Base-by-base conservation (phyloP, 2,888 invertebrate species). In the Micoletzkya japonica region DNA sequence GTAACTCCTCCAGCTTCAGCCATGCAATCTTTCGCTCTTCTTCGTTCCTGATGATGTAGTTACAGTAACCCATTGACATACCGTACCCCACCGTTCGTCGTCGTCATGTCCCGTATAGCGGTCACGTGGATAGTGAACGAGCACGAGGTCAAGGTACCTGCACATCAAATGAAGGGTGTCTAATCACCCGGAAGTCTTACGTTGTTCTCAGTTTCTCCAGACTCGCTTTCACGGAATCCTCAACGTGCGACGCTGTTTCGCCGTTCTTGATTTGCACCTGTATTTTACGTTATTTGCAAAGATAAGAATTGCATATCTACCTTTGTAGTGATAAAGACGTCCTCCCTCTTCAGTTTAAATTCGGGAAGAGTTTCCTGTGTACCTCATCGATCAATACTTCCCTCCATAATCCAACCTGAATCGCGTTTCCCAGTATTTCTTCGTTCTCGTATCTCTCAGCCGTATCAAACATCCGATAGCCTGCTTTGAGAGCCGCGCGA, bases 291-390 rank as follows among this genome's bases (percentile, higher is more conserved):
- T n/a, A 57, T 26, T 57, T 44, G 14, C 10, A 10, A 14, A 20
- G 14, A 44, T 44, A 44, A 44, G 44, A 14, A 44, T 44, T 20
- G 20, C 44, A 44, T 44, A 44, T 44, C 44, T 44, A 93, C 86
- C 88, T 93, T 93, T 34, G 91, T 91, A 3, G 92, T 92, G 28
- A 93, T 89, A 84, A 92, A 92, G 70, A 93, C 89, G 83, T 93
- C 92, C 75, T 90, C 88, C 71, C 93, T 88, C 28, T 87, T 88
- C 20, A 93, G 86, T 39, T 89, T 89, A 85, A 91, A 88, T 83
- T 91, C 91, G 0, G 91, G 91, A 56, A 92, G 86, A 24, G 91
- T 86, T 70, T 86, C 86, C 79, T 89, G 88, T 2, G 39, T 28
- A 93, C 34, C 24, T 44, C 44, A 44, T 14, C 1, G 28, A 0